Percentiles rank a stretch among this genome's conserved stretches.
These are phyloP conservation scores for Aviceda subcristata DNA, from an alignment of 2,113 vertebrate genomes.

Conservation along the genomic window DNA sequence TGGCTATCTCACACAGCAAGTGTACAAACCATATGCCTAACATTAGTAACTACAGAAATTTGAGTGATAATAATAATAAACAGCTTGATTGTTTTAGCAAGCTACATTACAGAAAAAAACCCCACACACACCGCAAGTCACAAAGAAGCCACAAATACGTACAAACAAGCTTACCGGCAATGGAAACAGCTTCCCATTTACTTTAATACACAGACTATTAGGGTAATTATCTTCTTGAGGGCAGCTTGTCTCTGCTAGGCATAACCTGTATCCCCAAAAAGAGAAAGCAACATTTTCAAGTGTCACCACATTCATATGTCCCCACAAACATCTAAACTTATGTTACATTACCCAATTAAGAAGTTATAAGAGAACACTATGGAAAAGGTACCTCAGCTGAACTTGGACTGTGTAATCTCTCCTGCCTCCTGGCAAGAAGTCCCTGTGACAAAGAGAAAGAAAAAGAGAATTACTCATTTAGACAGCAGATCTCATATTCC, in stretches of 20 bases:
- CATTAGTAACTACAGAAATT: background rate
- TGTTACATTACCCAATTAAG: background rate
- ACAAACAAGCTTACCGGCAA: constrained; percentile 84
- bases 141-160: background rate
- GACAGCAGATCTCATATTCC: background rate
- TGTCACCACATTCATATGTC: background rate
- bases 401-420: constrained; percentile 97
- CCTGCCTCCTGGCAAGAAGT: constrained; percentile 92
- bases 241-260: constrained; percentile 96
- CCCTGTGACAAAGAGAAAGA: constrained; percentile 72
- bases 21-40: background rate
- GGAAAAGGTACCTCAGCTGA: constrained; percentile 83
- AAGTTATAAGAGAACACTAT: background rate
- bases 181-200: constrained; percentile 95
- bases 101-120: background rate
- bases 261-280: constrained; percentile 79
- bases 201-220: constrained; percentile 95
- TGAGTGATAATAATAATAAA: background rate
- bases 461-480: background rate
- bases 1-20: background rate
- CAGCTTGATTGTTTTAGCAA: background rate
- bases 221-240: constrained; percentile 97
- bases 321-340: background rate
- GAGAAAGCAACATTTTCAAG: background rate
- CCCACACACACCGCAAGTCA: background rate